Base-by-base conservation (phyloP, 2,888 invertebrate species). In the Drosophila leonis region DNA sequence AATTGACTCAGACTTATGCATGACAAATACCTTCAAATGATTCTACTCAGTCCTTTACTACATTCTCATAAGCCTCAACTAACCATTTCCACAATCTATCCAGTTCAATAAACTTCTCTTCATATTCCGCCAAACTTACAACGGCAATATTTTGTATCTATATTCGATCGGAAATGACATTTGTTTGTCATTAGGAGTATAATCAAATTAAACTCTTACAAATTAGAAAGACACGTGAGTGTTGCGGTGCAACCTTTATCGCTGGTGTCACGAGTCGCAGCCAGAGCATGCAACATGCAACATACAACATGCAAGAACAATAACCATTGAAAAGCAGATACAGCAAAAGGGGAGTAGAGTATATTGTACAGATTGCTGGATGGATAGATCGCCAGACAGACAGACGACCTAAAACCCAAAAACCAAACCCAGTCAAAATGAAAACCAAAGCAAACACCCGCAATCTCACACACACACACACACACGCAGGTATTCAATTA, bases 401-500 rank as follows among this genome's bases (percentile, higher is more conserved):
- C 39, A 55, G 66, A 65, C 59, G 65, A 49, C 42, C 51, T 59
- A 59, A 57, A 76, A 62, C 42, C 79, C 79, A 51, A 66, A 69
- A 79, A 75, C 63, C 80, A 68, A 82, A 75, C 68, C 76, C 63
- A 62, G 59, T 65, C 71, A 65, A 62, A 79, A 67, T 67, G 60
- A 62, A 75, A 79, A 61, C 67, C 79, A 78, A 78, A 71, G 39
- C 77, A 80, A 79, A 82, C 85, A 83, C 83, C 83, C 83, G 76
- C 88, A 83, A 80, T 83, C 69, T 66, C 80, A 87, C 72, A 66
- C 69, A 75, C 59, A 35, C 54, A 59, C 54, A 46, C 51, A 56
- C 33, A 55, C 55, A 61, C 20, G 29, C 52, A 70, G 79, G 73
- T 87, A 81, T 89, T 88, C 90, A 86, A 88, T 89, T 86, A 89